These are phyloP conservation scores for Stictonetta naevosa DNA, from an alignment of 2,113 vertebrate species.

Conservation along the genomic window DNA sequence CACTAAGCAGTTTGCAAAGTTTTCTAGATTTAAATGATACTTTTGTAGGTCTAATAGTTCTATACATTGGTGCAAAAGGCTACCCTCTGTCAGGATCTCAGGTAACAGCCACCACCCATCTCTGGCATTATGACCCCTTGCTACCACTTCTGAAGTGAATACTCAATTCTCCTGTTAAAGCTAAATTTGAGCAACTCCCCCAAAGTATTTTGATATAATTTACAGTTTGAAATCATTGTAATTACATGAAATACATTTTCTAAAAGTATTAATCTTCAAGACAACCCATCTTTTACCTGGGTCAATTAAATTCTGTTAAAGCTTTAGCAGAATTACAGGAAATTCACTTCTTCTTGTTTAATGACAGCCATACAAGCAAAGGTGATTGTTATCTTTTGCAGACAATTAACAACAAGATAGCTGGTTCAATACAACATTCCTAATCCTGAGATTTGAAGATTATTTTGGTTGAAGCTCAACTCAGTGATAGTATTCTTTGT, in stretches of 20 bases:
- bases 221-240: neutral
- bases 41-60: neutral
- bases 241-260: neutral
- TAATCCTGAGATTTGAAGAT: neutral
- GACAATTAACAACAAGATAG: neutral
- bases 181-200: neutral
- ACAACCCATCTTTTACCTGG: neutral
- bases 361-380: neutral
- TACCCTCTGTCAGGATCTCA: rapidly evolving
- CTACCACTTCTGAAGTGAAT: neutral
- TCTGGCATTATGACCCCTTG: neutral
- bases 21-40: neutral
- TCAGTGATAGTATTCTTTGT: neutral
- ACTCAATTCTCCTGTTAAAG: neutral
- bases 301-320: neutral
- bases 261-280: neutral
- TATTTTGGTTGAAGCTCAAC: neutral
- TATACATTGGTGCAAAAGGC: neutral
- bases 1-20: neutral
- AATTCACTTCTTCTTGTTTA: neutral
- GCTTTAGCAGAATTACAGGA: neutral
- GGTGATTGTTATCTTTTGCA: neutral
- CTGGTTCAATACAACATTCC: neutral
- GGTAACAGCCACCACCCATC: neutral
- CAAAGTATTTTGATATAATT: neutral